Percentiles rank a stretch among this genome's conserved stretches.
phyloP scores from a whole-genome alignment of 1,140 invertebrate species.

The Ips nitidus region DNA sequence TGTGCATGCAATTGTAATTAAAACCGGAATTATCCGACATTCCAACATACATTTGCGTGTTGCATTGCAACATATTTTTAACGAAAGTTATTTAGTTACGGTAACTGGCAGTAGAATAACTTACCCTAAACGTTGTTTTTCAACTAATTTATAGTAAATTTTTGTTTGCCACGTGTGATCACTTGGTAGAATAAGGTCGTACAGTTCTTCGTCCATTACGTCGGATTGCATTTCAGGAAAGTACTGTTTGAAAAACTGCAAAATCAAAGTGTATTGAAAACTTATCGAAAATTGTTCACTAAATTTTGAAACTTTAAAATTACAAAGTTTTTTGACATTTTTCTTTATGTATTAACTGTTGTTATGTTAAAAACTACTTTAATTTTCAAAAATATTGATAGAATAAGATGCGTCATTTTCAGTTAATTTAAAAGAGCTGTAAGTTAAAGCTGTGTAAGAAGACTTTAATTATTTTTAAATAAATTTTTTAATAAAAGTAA shows the following conservation, averaged over 20 bases:
- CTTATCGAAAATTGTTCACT: background rate
- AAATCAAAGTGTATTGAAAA: background rate
- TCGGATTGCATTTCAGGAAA: constrained; percentile 49
- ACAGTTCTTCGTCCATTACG: constrained; percentile 42
- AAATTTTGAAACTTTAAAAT: background rate
- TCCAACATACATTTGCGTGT: background rate
- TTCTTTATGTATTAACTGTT: background rate
- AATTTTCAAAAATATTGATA: background rate
- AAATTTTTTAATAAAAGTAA: no score
- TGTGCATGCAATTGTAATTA: background rate
- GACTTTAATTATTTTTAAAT: no score
- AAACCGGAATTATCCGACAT: constrained; percentile 5
- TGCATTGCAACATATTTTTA: background rate
- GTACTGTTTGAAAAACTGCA: constrained; percentile 48
- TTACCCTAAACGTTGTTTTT: constrained; percentile 60
- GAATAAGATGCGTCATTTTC: background rate
- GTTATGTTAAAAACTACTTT: constrained; percentile 2
- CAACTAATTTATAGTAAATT: constrained; percentile 73
- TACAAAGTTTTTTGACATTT: background rate
- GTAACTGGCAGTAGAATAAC: background rate
- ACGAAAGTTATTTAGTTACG: background rate
- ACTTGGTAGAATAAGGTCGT: constrained; percentile 60
- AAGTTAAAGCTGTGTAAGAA: background rate
- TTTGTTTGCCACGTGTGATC: constrained; percentile 71
- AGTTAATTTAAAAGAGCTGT: background rate